Evolutionary conservation across 2,113 vertebrate genomes (phyloP), one percentile per base, ranked within the genome.

Genomic region (pig (Sus scrofa)): DNA sequence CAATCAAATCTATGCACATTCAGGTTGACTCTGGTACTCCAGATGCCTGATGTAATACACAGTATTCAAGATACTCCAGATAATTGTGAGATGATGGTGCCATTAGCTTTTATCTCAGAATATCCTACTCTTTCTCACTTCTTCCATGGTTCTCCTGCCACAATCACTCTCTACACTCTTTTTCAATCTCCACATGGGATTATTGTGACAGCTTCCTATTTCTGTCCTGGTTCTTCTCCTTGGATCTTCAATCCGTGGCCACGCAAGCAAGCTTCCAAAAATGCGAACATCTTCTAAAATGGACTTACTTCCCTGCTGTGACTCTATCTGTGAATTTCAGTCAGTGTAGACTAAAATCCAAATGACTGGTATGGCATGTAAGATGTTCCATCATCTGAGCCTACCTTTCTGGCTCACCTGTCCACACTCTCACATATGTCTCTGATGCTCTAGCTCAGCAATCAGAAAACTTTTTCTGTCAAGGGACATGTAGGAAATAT

Each of bases 201-300:
- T 9, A 15, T 27, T 19, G 39, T n/a, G 32, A 24, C 2, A 11
- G 8, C 18, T 56, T 37, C 26, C 52, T 16, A 3, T 54, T 27
- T 65, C 60, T 58, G 32, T 22, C 78, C 4, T 13, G 19, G 22
- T 19, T 39, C 54, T 24, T 4, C 26, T 32, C 18, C n/a, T 54
- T 32, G 24, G 39, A 19, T 24, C 19, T 63, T 83, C 4, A 37
- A 27, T 37, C 12, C 2, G 7, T 3, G 14, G 15, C n/a, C 67
- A 27, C 4, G n/a, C 27, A 89, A 54, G 32, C 1, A 8, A 63
- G 50, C 50, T n/a, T 77, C 70, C 60, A 34, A 22, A 74, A 73
- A 67, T 0, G 6, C 50, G n/a, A n/a, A 37, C 22, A 2, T 12
- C 50, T 56, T 84, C 19, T 18, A 2, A 20, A 39, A n/a, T 0